Percentiles rank a stretch among this genome's conserved stretches.
phyloP scores from a whole-genome alignment of 2,888 invertebrate species.

The Colostygia pectinataria region DNA sequence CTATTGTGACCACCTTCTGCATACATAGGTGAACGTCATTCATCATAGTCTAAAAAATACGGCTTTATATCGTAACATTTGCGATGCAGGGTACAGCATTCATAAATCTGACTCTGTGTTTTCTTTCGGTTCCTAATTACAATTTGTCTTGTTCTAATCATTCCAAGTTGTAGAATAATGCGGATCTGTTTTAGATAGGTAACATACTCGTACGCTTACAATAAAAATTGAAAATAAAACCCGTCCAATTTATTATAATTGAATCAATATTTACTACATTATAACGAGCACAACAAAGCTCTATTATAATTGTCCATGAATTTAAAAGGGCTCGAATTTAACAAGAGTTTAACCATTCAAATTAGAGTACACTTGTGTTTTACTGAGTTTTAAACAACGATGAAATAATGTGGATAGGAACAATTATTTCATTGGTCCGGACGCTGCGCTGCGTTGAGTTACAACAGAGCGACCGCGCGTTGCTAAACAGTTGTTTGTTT shows the following conservation, averaged over 20 bases:
- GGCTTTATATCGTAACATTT: not conserved
- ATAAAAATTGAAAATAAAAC: conserved; percentile 58
- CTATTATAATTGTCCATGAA: conserved; percentile 21
- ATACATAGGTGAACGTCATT: conserved; percentile 47
- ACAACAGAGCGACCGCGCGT: conserved; percentile 71
- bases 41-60: conserved; percentile 35
- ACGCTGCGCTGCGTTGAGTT: conserved; percentile 79
- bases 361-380: conserved; percentile 31
- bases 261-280: conserved; percentile 31
- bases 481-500: conserved; percentile 72
- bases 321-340: conserved; percentile 33
- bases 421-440: conserved; percentile 80
- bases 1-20: conserved; percentile 46
- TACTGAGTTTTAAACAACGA: conserved; percentile 57
- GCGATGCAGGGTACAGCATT: too few species aligned
- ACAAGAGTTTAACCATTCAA: too few species aligned
- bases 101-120: conserved; percentile 6
- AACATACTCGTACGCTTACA: conserved; percentile 60
- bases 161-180: conserved; percentile 46
- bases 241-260: conserved; percentile 44
- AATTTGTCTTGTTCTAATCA: conserved; percentile 11
- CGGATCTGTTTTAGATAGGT: conserved; percentile 39
- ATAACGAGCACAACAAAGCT: conserved; percentile 19
- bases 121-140: conserved; percentile 9
- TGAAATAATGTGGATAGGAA: conserved; percentile 67